phyloP scores from a whole-genome alignment of 1,140 invertebrate genomes.

The Conus ventricosus region DNA sequence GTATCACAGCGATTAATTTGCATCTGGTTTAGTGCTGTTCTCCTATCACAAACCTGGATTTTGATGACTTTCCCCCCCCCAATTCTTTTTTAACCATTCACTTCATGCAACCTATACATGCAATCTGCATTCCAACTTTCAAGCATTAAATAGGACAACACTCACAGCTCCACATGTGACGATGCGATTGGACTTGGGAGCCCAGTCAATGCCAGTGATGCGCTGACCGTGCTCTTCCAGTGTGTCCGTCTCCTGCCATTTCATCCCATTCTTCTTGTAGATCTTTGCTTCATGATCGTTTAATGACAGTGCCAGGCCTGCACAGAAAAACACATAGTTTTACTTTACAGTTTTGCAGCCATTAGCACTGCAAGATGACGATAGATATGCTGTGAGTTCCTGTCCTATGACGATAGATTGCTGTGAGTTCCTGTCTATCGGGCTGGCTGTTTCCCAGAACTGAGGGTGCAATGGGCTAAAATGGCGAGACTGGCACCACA shows the following conservation, averaged over 20 bases:
- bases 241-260: constrained; percentile 89
- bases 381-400: not conserved
- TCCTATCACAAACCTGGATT: no score
- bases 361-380: not conserved
- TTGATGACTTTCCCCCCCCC: no score
- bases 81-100: no score
- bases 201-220: constrained; percentile 99
- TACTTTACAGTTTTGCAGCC: constrained; percentile 13
- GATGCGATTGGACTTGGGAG: constrained; percentile 96
- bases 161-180: constrained; percentile 95
- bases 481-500: no score
- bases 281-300: constrained; percentile 98
- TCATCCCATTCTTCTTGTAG: constrained; percentile 82
- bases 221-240: constrained; percentile 95
- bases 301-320: constrained; percentile 90
- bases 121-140: no score
- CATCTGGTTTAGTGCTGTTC: no score
- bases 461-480: not conserved
- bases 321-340: constrained; percentile 42
- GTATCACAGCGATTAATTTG: no score
- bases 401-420: no score
- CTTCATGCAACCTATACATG: no score
- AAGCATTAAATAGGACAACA: constrained; percentile 24
- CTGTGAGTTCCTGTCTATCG: no score
- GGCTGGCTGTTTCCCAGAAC: no score